These are phyloP conservation scores for Dryocosmus kuriphilus DNA, from an alignment of 2,888 invertebrate genomes.

Conservation along the genomic window DNA sequence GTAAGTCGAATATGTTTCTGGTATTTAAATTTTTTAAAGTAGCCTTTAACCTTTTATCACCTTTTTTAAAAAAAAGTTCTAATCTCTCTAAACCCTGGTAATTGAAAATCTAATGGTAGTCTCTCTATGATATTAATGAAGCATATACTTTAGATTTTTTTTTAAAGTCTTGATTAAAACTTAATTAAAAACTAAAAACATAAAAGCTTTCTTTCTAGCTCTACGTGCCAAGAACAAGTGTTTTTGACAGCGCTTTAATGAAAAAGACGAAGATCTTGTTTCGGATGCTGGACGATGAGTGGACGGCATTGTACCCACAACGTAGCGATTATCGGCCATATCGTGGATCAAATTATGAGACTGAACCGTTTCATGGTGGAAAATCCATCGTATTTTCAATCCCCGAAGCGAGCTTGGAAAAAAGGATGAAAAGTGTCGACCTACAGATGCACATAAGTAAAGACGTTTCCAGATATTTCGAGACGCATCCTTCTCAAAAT, in stretches of 20 bases:
- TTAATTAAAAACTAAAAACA: background rate
- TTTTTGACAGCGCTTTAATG: conserved; percentile 65
- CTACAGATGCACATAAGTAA: conserved; percentile 64
- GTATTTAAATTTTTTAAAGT: background rate
- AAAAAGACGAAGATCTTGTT: conserved; percentile 69
- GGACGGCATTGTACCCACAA: conserved; percentile 67
- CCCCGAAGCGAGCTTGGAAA: conserved; percentile 56
- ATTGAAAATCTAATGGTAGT: too few relatives aligned
- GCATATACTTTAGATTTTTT: too few relatives aligned
- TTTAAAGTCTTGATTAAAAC: background rate
- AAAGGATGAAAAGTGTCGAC: conserved; percentile 55
- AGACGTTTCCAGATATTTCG: conserved; percentile 66
- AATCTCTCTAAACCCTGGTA: too few relatives aligned
- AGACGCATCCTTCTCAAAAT: conserved; percentile 56
- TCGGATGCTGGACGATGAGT: conserved; percentile 69
- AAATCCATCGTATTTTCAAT: conserved; percentile 69
- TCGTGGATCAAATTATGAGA: conserved; percentile 64
- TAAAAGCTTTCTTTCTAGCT: conserved; percentile 56
- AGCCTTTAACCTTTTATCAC: too few relatives aligned
- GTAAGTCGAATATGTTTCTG: conserved; percentile 55
- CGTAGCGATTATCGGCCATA: conserved; percentile 64
- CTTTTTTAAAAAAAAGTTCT: background rate
- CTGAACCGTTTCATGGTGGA: conserved; percentile 69
- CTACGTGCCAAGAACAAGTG: conserved; percentile 62
- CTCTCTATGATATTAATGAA: too few relatives aligned